Evolutionary conservation across 2,888 invertebrate species (phyloP).

Genomic region (Oscheius sp.): DNA sequence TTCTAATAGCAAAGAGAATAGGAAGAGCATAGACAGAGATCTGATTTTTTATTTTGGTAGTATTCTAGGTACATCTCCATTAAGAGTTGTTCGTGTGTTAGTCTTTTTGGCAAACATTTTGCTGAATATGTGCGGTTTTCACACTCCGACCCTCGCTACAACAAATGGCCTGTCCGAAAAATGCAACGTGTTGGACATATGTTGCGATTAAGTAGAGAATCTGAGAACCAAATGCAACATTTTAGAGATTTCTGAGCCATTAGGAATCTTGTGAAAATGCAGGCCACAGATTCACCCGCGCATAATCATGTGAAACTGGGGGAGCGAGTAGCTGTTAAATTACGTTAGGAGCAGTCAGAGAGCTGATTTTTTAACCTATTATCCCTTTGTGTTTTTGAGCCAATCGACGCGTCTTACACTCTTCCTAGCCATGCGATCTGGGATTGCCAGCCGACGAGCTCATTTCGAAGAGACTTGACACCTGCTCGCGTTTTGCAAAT

Average conservation of each 20-base stretch:
- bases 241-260: not conserved
- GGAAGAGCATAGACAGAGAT: too few species aligned
- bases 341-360: not conserved
- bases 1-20: too few species aligned
- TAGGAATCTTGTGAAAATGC: not conserved
- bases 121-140: slow-evolving; percentile 1
- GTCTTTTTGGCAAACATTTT: not conserved
- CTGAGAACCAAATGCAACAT: not conserved
- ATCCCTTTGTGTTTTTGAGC: slow-evolving; percentile 12
- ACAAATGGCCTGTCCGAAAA: slow-evolving; percentile 20
- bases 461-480: slow-evolving; percentile 23
- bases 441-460: slow-evolving; percentile 8
- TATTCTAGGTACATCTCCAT: too few species aligned
- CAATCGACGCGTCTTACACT: slow-evolving; percentile 19
- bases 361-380: not conserved
- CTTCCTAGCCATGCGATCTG: slow-evolving; percentile 20
- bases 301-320: not conserved
- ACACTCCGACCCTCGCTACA: slow-evolving; percentile 4
- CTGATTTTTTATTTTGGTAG: too few species aligned
- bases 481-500: slow-evolving; percentile 28
- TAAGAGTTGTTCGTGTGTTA: too few species aligned
- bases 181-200: slow-evolving; percentile 10
- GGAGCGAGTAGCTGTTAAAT: not conserved
- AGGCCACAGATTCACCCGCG: not conserved
- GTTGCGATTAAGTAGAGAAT: not conserved